A percentile compares a stretch with the other conserved stretches of the same genome.
These are phyloP conservation scores for Maccullochella peelii DNA, from an alignment of 2,113 vertebrate species.

Conservation along the genomic window DNA sequence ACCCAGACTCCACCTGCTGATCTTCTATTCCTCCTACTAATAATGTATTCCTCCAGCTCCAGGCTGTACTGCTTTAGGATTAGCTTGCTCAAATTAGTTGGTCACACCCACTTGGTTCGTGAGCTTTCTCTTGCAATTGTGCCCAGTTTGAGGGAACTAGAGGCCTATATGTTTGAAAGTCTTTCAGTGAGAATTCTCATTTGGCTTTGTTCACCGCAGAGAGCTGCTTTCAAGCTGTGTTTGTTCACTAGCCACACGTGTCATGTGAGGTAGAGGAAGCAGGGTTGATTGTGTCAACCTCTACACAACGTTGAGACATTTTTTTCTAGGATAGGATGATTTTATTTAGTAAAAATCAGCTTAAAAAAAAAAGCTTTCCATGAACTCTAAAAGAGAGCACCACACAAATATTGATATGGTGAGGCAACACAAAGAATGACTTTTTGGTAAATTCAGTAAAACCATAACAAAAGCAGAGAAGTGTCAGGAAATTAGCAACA, in stretches of 20 bases:
- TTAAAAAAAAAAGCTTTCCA: too few species aligned
- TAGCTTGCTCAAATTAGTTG: slow-evolving; percentile 11
- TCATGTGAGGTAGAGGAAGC: background rate
- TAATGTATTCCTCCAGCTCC: background rate
- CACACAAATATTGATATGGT: too few species aligned
- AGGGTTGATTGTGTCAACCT: background rate
- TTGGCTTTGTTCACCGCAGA: background rate
- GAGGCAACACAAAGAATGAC: too few species aligned
- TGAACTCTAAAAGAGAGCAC: too few species aligned
- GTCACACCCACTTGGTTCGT: background rate
- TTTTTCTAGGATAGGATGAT: too few species aligned
- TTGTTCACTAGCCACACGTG: background rate
- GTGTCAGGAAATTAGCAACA: too few species aligned
- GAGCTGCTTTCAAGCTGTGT: background rate
- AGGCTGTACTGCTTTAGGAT: background rate
- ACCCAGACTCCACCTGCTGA: background rate
- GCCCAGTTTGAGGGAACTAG: background rate
- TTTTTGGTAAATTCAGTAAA: too few species aligned
- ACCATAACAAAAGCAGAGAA: too few species aligned
- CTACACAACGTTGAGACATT: too few species aligned
- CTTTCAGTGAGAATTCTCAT: background rate
- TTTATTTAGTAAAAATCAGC: too few species aligned
- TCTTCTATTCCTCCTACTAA: background rate
- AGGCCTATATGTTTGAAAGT: background rate
- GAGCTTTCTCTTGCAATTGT: background rate